Evolutionary conservation across 2,797 vertebrate species (phyloP).

Genomic region (Anguilla obscura): DNA sequence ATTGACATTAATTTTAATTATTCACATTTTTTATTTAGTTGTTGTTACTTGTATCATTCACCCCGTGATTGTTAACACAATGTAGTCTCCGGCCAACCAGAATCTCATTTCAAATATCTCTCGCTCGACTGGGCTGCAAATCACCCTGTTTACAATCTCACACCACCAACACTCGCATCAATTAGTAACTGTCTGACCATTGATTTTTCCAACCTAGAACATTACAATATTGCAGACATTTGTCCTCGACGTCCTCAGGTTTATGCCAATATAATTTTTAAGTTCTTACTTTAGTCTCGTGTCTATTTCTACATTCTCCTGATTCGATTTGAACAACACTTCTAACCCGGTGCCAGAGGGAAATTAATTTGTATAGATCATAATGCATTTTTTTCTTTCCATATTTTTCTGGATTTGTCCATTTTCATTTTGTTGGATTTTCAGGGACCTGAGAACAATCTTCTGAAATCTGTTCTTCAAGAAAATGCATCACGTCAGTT

Average conservation of each 20-base stretch:
- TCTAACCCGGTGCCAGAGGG: background rate
- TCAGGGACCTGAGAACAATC: background rate
- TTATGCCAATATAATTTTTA: constrained; percentile 41
- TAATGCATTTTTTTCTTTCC: background rate
- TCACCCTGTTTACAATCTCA: constrained; percentile 86
- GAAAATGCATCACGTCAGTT: background rate
- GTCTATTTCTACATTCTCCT: background rate
- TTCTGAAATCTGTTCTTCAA: background rate
- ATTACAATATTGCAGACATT: constrained; percentile 75
- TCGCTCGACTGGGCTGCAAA: constrained; percentile 81
- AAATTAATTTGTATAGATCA: background rate
- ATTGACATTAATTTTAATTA: background rate
- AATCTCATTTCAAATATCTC: constrained; percentile 79
- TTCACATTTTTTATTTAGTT: constrained; percentile 42
- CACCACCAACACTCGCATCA: constrained; percentile 80
- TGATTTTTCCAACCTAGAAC: constrained; percentile 79
- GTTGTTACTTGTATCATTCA: constrained; percentile 62
- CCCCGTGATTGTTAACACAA: constrained; percentile 59
- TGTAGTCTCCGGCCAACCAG: constrained; percentile 57
- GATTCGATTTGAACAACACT: background rate
- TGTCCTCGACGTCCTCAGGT: constrained; percentile 30
- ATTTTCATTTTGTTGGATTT: background rate
- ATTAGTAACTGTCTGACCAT: constrained; percentile 74
- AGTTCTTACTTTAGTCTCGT: background rate
- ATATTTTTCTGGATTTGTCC: background rate